Conservation (phyloP, 2,797 vertebrate genomes). For the Leuciscus waleckii region DNA sequence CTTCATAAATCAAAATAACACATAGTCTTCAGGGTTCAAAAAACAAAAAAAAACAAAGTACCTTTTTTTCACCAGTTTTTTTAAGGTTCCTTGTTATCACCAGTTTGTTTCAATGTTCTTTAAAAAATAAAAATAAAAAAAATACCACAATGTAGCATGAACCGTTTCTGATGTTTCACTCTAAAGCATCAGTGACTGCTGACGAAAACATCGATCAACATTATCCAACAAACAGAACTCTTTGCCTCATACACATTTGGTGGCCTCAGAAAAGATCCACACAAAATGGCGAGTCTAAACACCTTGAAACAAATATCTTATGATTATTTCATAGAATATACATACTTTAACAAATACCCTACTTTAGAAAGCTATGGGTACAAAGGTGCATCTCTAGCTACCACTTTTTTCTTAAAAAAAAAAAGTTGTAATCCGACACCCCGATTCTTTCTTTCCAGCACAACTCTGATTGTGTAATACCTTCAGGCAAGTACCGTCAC, state of each 20-base stretch:
- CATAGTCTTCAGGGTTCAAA: too few relatives aligned
- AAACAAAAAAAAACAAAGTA: too few relatives aligned
- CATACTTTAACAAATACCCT: constrained; percentile 47
- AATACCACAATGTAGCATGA: constrained; percentile 1
- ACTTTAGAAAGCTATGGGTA: constrained; percentile 42
- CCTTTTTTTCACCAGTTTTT: too few relatives aligned
- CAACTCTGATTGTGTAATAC: constrained; percentile 3
- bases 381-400: constrained; percentile 27
- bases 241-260: constrained; percentile 12
- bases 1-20: neutral
- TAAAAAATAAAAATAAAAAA: neutral
- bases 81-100: neutral
- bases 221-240: constrained; percentile 4
- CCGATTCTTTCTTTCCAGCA: constrained; percentile 12
- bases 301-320: constrained; percentile 41
- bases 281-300: constrained; percentile 30
- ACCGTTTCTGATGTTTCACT: constrained; percentile 9
- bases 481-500: constrained; percentile 4
- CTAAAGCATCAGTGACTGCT: constrained; percentile 23
- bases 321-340: constrained; percentile 22
- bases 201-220: constrained; percentile 1
- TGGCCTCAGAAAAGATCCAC: constrained; percentile 36
- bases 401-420: constrained; percentile 39
- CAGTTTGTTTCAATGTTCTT: neutral
- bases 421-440: constrained; percentile 43